Base-by-base conservation (phyloP, 2,797 vertebrate species). In the Silurus lanzhouensis region DNA sequence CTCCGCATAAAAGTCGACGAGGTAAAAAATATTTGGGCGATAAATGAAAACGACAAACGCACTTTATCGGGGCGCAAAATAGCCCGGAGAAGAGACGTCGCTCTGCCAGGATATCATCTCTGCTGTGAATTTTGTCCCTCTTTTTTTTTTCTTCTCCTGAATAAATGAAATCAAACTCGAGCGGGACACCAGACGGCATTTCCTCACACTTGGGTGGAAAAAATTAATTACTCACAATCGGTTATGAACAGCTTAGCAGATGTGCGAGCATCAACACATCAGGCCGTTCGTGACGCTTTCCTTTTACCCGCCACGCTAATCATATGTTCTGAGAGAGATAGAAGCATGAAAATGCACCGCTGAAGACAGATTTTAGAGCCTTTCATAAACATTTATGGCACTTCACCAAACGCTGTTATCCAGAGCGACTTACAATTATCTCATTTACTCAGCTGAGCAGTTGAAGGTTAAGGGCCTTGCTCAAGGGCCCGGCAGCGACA, bases 141-240 rank as follows among this genome's bases (percentile, higher is more conserved):
- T 55, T 27, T 20, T 61, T 60, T 48, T 44, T 14, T 31, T n/a
- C 46, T 66, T 5, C 6, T 19, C 8, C 27, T 3, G 25, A 55
- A 75, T 48, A 31, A 68, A 76, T 52, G 48, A 10, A 52, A 52
- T 52, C 48, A 52, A 52, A 10, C 55, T 64, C 17, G 60, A 75
- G n/a, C 46, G 4, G 10, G 25, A 83, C 46, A 27, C 58, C 82
- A 75, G 72, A 75, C 72, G 22, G 71, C 25, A 38, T 76, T 75
- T 76, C 71, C 60, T 75, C 71, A 83, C 44, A 64, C 82, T 75
- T 75, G 71, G 70, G 60, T 83, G 82, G 44, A 61, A 63, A 75
- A 75, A n/a, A 83, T 48, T 63, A 14, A 75, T 75, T 63, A 52
- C 58, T 75, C 82, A 52, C 70, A 75, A 68, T 75, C 60, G 19